These are phyloP conservation scores for Lithophane semibrunnea DNA, from an alignment of 2,888 invertebrate genomes.

Conservation along the genomic window DNA sequence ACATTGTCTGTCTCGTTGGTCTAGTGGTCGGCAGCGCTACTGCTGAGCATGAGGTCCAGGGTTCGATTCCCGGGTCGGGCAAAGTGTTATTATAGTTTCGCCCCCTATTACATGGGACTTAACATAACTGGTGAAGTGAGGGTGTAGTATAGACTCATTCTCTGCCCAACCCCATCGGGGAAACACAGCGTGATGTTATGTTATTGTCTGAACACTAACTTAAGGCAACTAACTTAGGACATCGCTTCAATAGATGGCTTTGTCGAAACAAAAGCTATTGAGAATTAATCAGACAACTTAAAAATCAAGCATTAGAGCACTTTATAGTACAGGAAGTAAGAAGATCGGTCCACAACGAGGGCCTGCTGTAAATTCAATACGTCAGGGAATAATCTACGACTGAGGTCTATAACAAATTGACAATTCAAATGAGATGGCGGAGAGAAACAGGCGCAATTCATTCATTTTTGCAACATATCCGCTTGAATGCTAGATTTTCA, in stretches of 20 bases:
- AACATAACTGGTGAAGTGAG: too few species aligned
- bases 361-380: neutral
- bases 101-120: too few species aligned
- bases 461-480: conserved; percentile 6
- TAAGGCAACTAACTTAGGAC: neutral
- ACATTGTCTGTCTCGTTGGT: neutral
- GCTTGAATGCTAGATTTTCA: neutral
- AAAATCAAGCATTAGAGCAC: neutral
- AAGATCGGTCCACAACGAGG: neutral
- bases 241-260: neutral
- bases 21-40: too few species aligned
- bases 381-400: neutral
- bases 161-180: too few species aligned
- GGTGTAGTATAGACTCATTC: too few species aligned
- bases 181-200: too few species aligned
- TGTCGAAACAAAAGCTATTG: neutral
- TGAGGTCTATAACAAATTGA: conserved; percentile 4
- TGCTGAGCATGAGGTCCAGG: too few species aligned
- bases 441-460: neutral
- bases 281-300: neutral
- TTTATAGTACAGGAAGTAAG: neutral
- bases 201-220: neutral
- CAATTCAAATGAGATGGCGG: conserved; percentile 7
- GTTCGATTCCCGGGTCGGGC: too few species aligned
- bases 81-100: too few species aligned